Percentiles rank a stretch among this genome's conserved stretches.
These are phyloP conservation scores for Chaetogeoica ovagalla DNA, from an alignment of 2,888 invertebrate species.

Conservation along the genomic window DNA sequence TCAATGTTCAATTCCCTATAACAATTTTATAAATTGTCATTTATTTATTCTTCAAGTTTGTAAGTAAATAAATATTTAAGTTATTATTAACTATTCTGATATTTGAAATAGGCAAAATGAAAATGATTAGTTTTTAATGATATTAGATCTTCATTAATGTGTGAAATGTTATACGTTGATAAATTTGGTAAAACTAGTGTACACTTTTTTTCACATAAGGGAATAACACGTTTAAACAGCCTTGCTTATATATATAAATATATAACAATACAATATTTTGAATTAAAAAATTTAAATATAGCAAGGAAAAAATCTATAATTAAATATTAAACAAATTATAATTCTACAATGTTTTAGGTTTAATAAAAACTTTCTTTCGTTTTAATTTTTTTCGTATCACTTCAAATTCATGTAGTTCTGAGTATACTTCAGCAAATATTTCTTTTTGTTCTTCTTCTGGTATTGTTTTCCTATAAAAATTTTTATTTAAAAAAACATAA, in stretches of 20 bases:
- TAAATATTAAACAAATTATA: not conserved
- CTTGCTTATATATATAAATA: too few species aligned
- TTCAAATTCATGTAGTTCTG: constrained; percentile 74
- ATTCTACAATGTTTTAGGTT: constrained; percentile 59
- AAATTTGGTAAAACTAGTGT: too few species aligned
- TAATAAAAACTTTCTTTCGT: constrained; percentile 66
- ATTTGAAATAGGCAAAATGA: not conserved
- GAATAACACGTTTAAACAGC: too few species aligned
- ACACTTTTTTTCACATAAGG: too few species aligned
- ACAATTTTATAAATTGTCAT: not conserved
- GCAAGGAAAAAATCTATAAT: not conserved
- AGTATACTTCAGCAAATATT: constrained; percentile 82
- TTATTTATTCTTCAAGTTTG: not conserved
- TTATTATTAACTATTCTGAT: not conserved
- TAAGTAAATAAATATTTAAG: constrained; percentile 12
- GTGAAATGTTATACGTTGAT: too few species aligned
- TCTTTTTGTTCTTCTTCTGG: constrained; percentile 84
- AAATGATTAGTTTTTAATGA: not conserved
- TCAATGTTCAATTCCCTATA: not conserved
- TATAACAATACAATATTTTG: too few species aligned
- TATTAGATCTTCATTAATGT: too few species aligned
- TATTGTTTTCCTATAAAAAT: constrained; percentile 70
- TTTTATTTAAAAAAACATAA: not conserved
- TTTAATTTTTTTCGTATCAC: constrained; percentile 68
- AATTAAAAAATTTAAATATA: too few species aligned